Percentiles rank a stretch among this genome's conserved stretches.
Conservation (phyloP, 64 coral and sea anemone species). For the Pocillopora damicornis region DNA sequence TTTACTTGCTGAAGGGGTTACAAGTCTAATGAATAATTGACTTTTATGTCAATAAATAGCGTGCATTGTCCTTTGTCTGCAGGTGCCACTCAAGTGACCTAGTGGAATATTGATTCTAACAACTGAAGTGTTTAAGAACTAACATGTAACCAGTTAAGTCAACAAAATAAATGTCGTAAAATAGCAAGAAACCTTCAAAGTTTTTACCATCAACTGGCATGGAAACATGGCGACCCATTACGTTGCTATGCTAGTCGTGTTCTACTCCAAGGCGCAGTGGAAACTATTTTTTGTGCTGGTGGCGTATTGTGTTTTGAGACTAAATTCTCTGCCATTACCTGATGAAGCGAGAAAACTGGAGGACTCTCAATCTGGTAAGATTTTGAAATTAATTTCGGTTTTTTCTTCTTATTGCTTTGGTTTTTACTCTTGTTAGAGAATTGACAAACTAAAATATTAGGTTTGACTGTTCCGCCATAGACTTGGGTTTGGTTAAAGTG, state of each 20-base stretch:
- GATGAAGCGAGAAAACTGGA: not conserved
- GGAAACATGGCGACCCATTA: not conserved
- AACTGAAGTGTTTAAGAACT: not conserved
- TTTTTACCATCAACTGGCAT: not conserved
- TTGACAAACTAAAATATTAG: not conserved
- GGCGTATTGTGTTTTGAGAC: not conserved
- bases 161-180: not conserved
- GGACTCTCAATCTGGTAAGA: conserved; percentile 5
- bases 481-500: no score
- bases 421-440: not conserved
- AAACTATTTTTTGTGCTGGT: not conserved
- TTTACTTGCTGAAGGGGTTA: no score
- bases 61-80: not conserved
- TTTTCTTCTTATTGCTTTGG: not conserved
- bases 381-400: not conserved
- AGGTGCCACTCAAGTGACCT: not conserved
- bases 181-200: not conserved
- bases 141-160: not conserved
- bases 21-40: no score
- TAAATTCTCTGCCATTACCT: not conserved
- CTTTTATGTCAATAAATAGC: no score
- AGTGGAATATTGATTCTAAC: conserved; percentile 34
- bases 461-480: no score
- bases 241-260: not conserved
- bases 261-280: not conserved